Evolutionary conservation across 2,797 vertebrate genomes (phyloP), one percentile per base, ranked within the genome.

Genomic region (Schizopygopsis malacanthus): DNA sequence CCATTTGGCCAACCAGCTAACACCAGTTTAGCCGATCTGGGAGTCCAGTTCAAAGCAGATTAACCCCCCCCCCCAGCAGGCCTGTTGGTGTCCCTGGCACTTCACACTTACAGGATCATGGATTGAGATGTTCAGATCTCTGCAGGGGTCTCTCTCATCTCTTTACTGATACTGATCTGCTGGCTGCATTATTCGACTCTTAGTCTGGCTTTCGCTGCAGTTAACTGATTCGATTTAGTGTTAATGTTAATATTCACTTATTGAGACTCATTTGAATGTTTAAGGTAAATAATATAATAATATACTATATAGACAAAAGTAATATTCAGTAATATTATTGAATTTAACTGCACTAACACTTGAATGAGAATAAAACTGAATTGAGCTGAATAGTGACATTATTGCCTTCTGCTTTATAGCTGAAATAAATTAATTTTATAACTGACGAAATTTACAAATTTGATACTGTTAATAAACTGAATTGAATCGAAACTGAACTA

Each of bases 111-210:
- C 67, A 70, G 13, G 13, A 25, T 41, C 50, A 33, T 41, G 63
- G 79, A 11, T 39, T 39, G 20, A 83, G 72, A 15, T 28, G 77
- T 59, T 8, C 15, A 67, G 59, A 59, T 47, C 61, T n/a, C 6
- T 47, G 16, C 39, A 70, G 20, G 54, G 79, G 47, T 28, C 33
- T 73, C 70, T 76, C 79, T 79, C 75, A n/a, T 71, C n/a, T 50
- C 85, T 82, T 59, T 39, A 86, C 37, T 52, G 75, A 70, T 78
- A 59, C 25, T 82, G 63, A 86, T 77, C 80, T 72, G 16, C 13
- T 33, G 71, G 28, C 12, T 73, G 39, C 52, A 86, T n/a, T 47
- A 41, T 50, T 72, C 16, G 54, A 72, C 56, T 47, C 25, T 47
- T 50, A 80, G 59, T 45, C 47, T 50, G 52, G 25, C 71, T 59